phyloP scores from a whole-genome alignment of 2,888 invertebrate genomes.

The Lithosia quadra region DNA sequence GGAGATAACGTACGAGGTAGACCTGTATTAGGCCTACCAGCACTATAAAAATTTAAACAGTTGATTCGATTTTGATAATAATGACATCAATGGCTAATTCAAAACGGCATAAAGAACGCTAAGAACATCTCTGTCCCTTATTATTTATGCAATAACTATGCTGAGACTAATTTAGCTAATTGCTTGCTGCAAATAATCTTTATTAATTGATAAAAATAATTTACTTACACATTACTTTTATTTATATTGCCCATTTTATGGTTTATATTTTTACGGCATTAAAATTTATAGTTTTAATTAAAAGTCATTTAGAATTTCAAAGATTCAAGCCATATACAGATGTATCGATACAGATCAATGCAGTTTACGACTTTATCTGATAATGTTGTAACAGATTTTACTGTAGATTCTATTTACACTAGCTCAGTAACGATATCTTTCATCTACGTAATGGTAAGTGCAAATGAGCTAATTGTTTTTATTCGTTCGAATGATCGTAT shows the following conservation, averaged over 20 bases:
- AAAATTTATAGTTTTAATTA: background rate
- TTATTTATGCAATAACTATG: background rate
- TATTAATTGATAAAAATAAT: background rate
- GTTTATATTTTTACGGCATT: background rate
- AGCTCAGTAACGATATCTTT: conserved; percentile 66
- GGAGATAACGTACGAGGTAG: no score
- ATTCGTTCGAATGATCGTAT: conserved; percentile 71
- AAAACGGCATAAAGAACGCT: no score
- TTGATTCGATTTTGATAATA: no score
- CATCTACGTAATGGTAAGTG: conserved; percentile 81
- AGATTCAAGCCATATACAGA: conserved; percentile 5
- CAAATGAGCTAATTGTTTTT: conserved; percentile 79
- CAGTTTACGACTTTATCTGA: conserved; percentile 40
- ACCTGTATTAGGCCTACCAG: no score
- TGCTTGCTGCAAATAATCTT: background rate
- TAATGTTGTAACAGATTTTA: conserved; percentile 48
- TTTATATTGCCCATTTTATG: background rate
- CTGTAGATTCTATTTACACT: conserved; percentile 51
- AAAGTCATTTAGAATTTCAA: background rate
- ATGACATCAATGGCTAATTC: no score
- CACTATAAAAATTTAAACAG: no score
- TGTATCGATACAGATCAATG: conserved; percentile 12
- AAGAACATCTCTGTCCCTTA: no score
- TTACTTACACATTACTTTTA: background rate
- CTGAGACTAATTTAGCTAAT: background rate